Conservation (phyloP, 23 tunicate species). For the Ciona savignyi region DNA sequence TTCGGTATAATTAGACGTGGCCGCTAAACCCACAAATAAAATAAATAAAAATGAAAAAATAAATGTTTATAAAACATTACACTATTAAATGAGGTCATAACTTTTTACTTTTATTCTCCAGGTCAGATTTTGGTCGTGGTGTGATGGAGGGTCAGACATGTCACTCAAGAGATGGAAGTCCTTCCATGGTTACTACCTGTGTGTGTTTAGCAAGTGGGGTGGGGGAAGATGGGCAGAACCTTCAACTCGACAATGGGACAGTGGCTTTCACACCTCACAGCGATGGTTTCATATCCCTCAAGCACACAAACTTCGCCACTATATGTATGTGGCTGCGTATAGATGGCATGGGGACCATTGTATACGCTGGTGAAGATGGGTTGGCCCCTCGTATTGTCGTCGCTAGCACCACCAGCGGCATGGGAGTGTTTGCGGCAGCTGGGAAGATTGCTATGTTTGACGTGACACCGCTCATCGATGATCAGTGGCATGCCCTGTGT, state of each 20-base stretch:
- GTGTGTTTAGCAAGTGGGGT: not conserved
- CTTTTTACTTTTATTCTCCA: not conserved
- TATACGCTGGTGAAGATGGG: not conserved
- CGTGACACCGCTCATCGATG: not conserved
- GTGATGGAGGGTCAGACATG: not conserved
- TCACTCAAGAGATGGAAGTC: not conserved
- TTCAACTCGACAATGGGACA: no score
- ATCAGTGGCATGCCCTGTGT: not conserved
- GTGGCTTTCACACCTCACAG: no score
- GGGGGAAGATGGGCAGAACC: no score
- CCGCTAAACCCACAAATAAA: no score
- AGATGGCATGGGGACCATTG: not conserved
- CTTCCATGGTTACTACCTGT: not conserved
- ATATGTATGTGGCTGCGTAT: not conserved
- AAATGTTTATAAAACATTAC: no score
- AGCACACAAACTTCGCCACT: not conserved
- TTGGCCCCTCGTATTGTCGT: not conserved
- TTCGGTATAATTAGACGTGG: no score
- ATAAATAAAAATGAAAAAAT: no score
- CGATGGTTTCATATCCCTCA: not conserved
- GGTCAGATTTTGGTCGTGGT: not conserved
- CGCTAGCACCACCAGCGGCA: not conserved
- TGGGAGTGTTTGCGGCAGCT: not conserved
- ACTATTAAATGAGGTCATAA: no score
- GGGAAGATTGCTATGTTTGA: not conserved